These are phyloP conservation scores for Gallinago media DNA, from an alignment of 2,113 vertebrate species.

Conservation along the genomic window DNA sequence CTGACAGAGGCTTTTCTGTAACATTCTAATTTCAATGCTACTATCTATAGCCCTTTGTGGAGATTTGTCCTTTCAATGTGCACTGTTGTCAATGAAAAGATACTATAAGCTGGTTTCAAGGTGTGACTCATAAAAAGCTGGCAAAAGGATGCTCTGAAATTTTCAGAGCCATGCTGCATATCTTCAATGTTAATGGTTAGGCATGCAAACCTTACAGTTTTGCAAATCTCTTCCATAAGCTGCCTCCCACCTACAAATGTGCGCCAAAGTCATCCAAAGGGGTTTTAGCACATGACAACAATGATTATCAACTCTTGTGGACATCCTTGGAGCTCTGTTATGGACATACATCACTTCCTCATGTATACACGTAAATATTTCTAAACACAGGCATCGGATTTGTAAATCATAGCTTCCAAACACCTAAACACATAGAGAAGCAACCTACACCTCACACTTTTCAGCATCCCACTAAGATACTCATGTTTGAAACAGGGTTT, in stretches of 20 bases:
- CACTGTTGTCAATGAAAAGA: constrained; percentile 40
- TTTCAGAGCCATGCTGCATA: not conserved
- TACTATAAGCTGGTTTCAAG: constrained; percentile 51
- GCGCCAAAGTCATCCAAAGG: not conserved
- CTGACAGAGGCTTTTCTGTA: constrained; percentile 68
- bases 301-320: not conserved
- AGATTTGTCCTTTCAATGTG: constrained; percentile 60
- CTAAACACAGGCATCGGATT: not conserved
- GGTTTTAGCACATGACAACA: not conserved
- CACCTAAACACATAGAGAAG: too few relatives aligned
- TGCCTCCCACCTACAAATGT: not conserved
- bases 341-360: not conserved
- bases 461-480: too few relatives aligned
- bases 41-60: constrained; percentile 69
- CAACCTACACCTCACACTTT: too few relatives aligned
- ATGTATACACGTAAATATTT: not conserved
- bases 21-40: constrained; percentile 61
- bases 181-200: not conserved
- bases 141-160: not conserved
- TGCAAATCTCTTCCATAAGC: not conserved
- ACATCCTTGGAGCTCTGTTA: not conserved
- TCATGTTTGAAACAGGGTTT: too few relatives aligned
- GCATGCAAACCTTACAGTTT: not conserved
- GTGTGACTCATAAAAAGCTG: constrained; percentile 41
- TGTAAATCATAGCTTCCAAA: too few relatives aligned